A percentile compares a stretch with the other conserved stretches of the same genome.
Evolutionary conservation across 2,797 vertebrate genomes (phyloP).

Genomic region (Garrulus glandarius): DNA sequence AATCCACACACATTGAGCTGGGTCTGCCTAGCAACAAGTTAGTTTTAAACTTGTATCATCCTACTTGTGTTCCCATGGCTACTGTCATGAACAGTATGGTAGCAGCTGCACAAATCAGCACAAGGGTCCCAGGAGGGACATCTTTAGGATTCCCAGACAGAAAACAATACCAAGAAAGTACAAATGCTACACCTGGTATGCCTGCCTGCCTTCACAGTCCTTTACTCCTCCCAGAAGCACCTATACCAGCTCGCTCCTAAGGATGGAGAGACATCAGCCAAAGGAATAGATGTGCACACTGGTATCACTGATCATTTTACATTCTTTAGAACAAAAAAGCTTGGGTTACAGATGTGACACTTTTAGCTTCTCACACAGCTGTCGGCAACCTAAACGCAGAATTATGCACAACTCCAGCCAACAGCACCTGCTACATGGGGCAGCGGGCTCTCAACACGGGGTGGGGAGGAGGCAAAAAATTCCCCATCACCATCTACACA

Average conservation of each 20-base stretch:
- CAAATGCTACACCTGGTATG: not conserved
- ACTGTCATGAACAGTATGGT: slow-evolving; percentile 60
- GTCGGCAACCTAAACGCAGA: not conserved
- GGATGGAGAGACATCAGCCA: not conserved
- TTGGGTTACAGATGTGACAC: not conserved
- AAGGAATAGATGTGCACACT: not conserved
- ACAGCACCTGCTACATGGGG: not conserved
- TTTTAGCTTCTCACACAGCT: not conserved
- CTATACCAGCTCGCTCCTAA: not conserved
- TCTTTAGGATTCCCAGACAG: slow-evolving; percentile 49
- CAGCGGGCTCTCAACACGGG: not conserved
- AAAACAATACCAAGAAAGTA: slow-evolving; percentile 22
- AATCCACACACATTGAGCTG: slow-evolving; percentile 37
- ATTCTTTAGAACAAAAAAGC: not conserved
- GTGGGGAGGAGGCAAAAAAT: not conserved
- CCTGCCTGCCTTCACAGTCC: not conserved
- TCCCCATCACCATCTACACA: accelerated
- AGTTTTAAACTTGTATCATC: slow-evolving; percentile 72
- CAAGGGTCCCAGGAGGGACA: slow-evolving; percentile 58
- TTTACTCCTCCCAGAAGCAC: not conserved
- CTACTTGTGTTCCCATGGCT: slow-evolving; percentile 76
- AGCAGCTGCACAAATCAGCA: slow-evolving; percentile 66
- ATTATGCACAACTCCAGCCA: not conserved
- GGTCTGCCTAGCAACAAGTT: slow-evolving; percentile 77
- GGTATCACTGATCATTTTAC: not conserved